Evolutionary conservation across 2,888 invertebrate species (phyloP), one percentile per base, ranked within the genome.

Genomic region (Drosophila subsilvestris): DNA sequence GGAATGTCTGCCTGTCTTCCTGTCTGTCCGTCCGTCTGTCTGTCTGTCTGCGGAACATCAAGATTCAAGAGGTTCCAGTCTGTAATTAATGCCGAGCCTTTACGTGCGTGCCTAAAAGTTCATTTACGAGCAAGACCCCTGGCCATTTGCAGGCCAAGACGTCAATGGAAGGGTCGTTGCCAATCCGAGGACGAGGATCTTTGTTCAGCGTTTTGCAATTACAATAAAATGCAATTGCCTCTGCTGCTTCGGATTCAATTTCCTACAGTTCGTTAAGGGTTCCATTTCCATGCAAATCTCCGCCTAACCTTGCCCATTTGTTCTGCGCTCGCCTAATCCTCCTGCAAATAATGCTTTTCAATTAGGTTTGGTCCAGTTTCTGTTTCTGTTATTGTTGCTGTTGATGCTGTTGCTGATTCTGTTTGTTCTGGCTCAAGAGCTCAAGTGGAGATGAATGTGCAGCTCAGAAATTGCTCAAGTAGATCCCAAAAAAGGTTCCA

Each of bases 341-440:
- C n/a, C 83, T 63, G 78, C 78, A 88, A 88, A 84, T 88, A 84
- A 84, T 83, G 84, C 63, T 66, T 86, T 88, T 88, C 83, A 88
- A 83, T 83, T 88, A 83, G 83, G 80, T 82, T 65, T 59, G 82
- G 88, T 87, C 88, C 79, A 85, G 86, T 74, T 76, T 70, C 75
- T 63, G 50, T 44, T 66, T 44, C 47, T 47, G 3, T 22, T 22
- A 3, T 3, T 48, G 56, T 53, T 14, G 14, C 51, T 53, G 56
- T 6, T 25, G 56, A 3, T 25, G 25, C 77, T 49, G 14, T 20
- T 12, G 8, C 49, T 14, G 17, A 3, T 49, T 25, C 20, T 49
- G 20, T 47, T 68, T 42, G 9, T 43, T 57, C 27, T 17, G 14
- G 49, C 69, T 69, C 67, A 56, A 58, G 59, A 66, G 68, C 22